These are phyloP conservation scores for Pterois miles DNA, from an alignment of 2,797 vertebrate genomes.

Conservation along the genomic window DNA sequence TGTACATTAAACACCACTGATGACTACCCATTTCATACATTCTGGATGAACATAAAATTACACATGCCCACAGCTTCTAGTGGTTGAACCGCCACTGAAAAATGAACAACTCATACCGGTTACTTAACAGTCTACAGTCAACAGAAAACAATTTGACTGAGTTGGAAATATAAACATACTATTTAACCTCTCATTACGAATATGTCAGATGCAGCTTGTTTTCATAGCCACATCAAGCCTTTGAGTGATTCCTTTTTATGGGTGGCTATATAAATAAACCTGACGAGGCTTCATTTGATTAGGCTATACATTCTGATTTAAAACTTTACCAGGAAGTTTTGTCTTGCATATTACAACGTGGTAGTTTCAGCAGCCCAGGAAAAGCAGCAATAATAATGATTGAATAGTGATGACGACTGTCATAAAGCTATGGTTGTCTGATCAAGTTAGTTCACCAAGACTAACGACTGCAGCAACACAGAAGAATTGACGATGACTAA, in stretches of 20 bases:
- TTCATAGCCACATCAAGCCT: neutral
- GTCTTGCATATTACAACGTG: slow-evolving; percentile 53
- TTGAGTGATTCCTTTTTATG: slow-evolving; percentile 10
- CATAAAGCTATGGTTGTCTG: slow-evolving; percentile 82
- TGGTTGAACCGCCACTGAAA: neutral
- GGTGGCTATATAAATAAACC: slow-evolving; percentile 21
- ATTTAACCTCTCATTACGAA: neutral
- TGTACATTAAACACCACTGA: too few species aligned
- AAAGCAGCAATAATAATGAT: slow-evolving; percentile 76
- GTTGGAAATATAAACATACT: neutral
- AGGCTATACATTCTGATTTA: slow-evolving; percentile 33
- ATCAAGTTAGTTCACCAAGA: slow-evolving; percentile 81
- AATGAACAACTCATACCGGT: neutral
- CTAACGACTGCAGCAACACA: slow-evolving; percentile 77
- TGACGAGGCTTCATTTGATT: slow-evolving; percentile 14
- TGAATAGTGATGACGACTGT: slow-evolving; percentile 80
- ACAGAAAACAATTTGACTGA: too few species aligned
- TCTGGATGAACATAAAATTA: too few species aligned
- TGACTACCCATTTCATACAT: too few species aligned
- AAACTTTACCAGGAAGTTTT: slow-evolving; percentile 58
- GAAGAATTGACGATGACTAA: slow-evolving; percentile 80
- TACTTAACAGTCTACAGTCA: neutral
- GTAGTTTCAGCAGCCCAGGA: slow-evolving; percentile 54
- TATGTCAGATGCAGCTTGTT: neutral
- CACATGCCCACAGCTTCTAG: neutral